phyloP scores from a whole-genome alignment of 2,113 vertebrate species.

The Carassius gibelio region DNA sequence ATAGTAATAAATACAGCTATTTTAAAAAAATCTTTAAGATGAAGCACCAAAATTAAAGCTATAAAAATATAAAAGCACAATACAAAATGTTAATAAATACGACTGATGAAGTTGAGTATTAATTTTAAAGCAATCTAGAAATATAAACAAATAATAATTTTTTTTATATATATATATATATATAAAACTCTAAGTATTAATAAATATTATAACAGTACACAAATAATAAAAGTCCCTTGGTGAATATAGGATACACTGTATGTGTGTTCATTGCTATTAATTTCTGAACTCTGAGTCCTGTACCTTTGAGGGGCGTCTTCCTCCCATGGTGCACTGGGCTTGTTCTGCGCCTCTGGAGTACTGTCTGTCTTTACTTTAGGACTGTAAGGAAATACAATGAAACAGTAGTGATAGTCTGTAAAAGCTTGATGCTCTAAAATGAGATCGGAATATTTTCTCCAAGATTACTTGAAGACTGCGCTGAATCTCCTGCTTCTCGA shows the following conservation, averaged over 20 bases:
- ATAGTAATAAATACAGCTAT: no score
- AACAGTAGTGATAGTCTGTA: background rate
- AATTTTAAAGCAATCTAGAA: no score
- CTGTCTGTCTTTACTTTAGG: conserved; percentile 81
- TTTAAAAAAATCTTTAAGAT: no score
- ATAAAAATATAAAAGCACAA: no score
- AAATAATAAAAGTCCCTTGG: background rate
- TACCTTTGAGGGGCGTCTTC: conserved; percentile 82
- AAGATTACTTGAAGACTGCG: no score
- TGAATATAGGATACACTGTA: background rate
- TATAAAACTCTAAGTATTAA: background rate
- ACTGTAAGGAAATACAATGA: conserved; percentile 60
- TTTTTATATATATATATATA: no score
- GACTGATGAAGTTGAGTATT: no score
- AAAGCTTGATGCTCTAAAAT: background rate
- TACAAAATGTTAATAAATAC: no score
- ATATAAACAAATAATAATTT: background rate
- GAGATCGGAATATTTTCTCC: background rate
- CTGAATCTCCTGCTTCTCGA: no score
- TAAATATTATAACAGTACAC: background rate
- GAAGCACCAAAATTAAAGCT: no score
- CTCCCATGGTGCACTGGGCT: conserved; percentile 82
- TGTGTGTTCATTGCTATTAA: background rate
- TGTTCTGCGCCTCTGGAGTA: conserved; percentile 76
- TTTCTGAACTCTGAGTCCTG: background rate